Percentiles rank a stretch among this genome's conserved stretches.
Evolutionary conservation across 2,888 invertebrate species (phyloP).

Genomic region (Scaptodrosophila latifasciaeformis): DNA sequence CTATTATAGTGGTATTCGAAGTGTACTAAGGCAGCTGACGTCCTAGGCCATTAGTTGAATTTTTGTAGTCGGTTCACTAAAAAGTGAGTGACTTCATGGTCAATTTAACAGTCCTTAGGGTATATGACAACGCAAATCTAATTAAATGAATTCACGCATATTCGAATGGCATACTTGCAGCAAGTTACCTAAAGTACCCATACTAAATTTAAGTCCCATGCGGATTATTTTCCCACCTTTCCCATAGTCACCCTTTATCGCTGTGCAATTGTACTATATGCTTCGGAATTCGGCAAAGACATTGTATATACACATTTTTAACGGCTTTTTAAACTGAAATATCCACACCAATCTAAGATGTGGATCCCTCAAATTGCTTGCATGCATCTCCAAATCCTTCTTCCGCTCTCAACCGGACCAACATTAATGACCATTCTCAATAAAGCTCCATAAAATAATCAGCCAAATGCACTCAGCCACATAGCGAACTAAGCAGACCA

Average conservation of each 20-base stretch:
- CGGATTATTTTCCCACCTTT: neutral
- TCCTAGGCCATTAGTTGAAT: too few species aligned
- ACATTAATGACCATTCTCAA: too few species aligned
- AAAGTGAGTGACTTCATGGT: constrained; percentile 47
- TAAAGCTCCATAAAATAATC: neutral
- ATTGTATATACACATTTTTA: too few species aligned
- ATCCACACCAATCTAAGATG: constrained; percentile 5
- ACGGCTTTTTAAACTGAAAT: constrained; percentile 24
- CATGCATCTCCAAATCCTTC: too few species aligned
- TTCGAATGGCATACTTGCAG: constrained; percentile 21
- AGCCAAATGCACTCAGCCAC: constrained; percentile 55
- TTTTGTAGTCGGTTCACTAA: constrained; percentile 7
- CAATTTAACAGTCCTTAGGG: constrained; percentile 37
- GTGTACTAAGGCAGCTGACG: too few species aligned
- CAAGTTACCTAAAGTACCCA: neutral
- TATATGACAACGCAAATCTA: constrained; percentile 14
- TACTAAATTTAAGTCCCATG: too few species aligned
- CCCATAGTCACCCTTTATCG: constrained; percentile 1
- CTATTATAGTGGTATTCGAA: too few species aligned
- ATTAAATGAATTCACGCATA: constrained; percentile 55
- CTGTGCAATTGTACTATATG: constrained; percentile 42
- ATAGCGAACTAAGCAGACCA: constrained; percentile 57
- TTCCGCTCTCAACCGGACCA: too few species aligned
- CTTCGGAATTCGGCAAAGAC: too few species aligned
- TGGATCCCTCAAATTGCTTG: too few species aligned